Evolutionary conservation across 2,113 vertebrate species (phyloP).

Genomic region (Castor canadensis): DNA sequence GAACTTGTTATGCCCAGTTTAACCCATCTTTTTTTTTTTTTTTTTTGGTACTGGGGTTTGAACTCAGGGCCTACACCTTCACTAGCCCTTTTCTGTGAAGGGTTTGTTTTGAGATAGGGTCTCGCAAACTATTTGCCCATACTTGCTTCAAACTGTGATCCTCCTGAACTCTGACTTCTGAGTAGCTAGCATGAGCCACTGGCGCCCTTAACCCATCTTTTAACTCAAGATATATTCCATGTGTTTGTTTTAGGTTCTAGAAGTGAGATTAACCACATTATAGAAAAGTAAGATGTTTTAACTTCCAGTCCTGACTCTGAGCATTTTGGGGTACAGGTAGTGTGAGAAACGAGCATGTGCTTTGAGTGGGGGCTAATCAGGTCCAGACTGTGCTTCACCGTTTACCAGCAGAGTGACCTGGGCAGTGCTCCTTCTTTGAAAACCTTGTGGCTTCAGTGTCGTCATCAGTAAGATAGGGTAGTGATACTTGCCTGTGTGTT

Average conservation of each 20-base stretch:
- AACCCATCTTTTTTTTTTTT: too few relatives aligned
- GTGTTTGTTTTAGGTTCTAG: neutral
- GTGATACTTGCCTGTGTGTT: rapidly evolving
- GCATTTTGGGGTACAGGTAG: rapidly evolving
- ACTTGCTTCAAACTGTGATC: too few relatives aligned
- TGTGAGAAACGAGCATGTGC: neutral
- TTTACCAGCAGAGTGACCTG: rapidly evolving
- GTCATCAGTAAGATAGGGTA: rapidly evolving
- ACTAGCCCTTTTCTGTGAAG: too few relatives aligned
- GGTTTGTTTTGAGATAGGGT: too few relatives aligned
- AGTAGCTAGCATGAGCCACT: neutral
- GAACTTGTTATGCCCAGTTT: too few relatives aligned
- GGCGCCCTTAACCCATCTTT: neutral
- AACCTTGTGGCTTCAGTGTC: neutral
- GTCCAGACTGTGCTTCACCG: rapidly evolving
- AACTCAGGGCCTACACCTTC: too few relatives aligned
- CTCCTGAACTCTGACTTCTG: too few relatives aligned
- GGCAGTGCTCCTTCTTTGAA: neutral
- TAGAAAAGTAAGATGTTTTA: rapidly evolving
- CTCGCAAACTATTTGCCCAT: too few relatives aligned
- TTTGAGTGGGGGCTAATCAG: rapidly evolving
- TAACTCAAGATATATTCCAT: rapidly evolving
- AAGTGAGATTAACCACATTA: neutral
- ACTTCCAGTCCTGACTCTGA: rapidly evolving
- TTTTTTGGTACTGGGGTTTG: too few relatives aligned